Evolutionary conservation across 2,888 invertebrate species (phyloP).

Genomic region (Drosophila greeni): DNA sequence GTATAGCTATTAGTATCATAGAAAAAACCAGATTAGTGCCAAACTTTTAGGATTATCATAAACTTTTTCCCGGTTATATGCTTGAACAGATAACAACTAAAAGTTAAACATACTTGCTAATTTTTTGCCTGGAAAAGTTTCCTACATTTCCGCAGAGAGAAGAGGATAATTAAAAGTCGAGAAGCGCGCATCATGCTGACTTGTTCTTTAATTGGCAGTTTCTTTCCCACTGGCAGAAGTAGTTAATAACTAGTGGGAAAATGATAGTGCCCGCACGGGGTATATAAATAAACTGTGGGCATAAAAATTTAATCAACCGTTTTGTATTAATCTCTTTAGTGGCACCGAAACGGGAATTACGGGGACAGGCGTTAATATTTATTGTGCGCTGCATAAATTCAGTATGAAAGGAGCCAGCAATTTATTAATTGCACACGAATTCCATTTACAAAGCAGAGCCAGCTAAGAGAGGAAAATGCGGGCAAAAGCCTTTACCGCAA

Average conservation of each 20-base stretch:
- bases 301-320: constrained; percentile 52
- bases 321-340: constrained; percentile 26
- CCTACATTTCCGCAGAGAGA: neutral
- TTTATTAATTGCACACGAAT: constrained; percentile 36
- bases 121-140: constrained; percentile 13
- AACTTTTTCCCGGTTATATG: constrained; percentile 1
- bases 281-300: constrained; percentile 50
- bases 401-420: constrained; percentile 23
- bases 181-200: constrained; percentile 28
- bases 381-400: constrained; percentile 31
- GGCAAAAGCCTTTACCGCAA: constrained; percentile 6
- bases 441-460: neutral
- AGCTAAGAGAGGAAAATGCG: neutral
- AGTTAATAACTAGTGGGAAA: constrained; percentile 32
- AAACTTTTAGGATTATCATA: constrained; percentile 3
- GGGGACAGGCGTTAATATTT: constrained; percentile 17
- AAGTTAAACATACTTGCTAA: neutral
- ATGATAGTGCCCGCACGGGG: constrained; percentile 24
- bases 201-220: constrained; percentile 18
- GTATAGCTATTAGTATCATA: neutral
- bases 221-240: constrained; percentile 2
- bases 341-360: constrained; percentile 10
- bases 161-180: constrained; percentile 33
- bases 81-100: constrained; percentile 2
- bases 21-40: neutral